Conservation (phyloP, 1,140 invertebrate species). For the Drosophila virilis region DNA sequence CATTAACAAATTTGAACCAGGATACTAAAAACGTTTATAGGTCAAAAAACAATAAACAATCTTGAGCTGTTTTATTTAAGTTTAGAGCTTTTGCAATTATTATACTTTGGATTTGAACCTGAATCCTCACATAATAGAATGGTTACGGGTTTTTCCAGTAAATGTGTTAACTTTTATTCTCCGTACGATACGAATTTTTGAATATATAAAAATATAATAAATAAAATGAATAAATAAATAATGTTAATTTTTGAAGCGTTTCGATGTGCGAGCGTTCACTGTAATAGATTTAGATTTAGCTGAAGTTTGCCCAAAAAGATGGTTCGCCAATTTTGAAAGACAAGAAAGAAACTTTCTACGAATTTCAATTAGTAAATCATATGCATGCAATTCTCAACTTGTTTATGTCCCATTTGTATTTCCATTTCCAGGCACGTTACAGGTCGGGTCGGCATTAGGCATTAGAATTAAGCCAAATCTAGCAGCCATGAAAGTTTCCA, state of each 20-base stretch:
- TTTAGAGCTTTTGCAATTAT: too few species aligned
- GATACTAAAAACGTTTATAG: too few species aligned
- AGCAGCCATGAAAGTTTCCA: constrained; percentile 54
- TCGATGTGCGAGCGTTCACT: neutral
- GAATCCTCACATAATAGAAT: too few species aligned
- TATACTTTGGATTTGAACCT: too few species aligned
- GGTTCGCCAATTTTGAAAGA: too few species aligned
- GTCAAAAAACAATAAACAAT: too few species aligned
- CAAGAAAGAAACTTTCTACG: constrained; percentile 51
- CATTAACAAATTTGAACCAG: too few species aligned
- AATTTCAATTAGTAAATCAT: constrained; percentile 45
- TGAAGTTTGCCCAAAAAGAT: neutral
- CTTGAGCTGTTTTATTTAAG: too few species aligned
- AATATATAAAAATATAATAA: too few species aligned
- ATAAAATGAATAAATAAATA: neutral
- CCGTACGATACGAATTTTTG: too few species aligned
- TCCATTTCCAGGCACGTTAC: constrained; percentile 49
- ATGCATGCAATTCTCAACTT: constrained; percentile 47
- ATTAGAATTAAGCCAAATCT: constrained; percentile 51
- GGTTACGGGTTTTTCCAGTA: too few species aligned
- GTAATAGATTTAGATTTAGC: constrained; percentile 4
- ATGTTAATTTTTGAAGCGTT: neutral
- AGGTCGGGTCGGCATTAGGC: constrained; percentile 6
- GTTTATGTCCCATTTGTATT: constrained; percentile 14
- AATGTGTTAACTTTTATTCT: too few species aligned